These are phyloP conservation scores for Patella ulyssiponensis DNA, from an alignment of 2,888 invertebrate genomes.

Conservation along the genomic window DNA sequence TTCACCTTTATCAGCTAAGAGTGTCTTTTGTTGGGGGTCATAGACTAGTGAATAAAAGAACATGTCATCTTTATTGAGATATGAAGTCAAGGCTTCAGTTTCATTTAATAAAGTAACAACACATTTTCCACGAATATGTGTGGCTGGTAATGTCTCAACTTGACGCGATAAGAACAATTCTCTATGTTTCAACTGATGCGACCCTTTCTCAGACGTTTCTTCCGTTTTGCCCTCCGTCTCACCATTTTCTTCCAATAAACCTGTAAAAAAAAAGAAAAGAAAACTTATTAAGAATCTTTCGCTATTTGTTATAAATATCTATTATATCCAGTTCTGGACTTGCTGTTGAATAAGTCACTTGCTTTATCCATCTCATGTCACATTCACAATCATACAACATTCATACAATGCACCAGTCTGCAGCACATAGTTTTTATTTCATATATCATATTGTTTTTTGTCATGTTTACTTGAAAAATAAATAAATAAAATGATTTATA, in stretches of 20 bases:
- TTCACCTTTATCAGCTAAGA: constrained; percentile 97
- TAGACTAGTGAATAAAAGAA: constrained; percentile 99
- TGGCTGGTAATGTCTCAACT: constrained; percentile 97
- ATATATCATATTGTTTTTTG: too few relatives aligned
- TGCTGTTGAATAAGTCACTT: too few relatives aligned
- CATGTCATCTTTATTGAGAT: constrained; percentile 97
- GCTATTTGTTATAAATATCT: too few relatives aligned
- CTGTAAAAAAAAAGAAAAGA: not conserved
- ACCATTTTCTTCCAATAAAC: constrained; percentile 10
- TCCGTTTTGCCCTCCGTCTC: constrained; percentile 46
- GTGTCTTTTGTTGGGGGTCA: constrained; percentile 98
- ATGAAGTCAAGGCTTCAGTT: constrained; percentile 95
- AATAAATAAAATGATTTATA: too few relatives aligned
- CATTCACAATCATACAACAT: too few relatives aligned
- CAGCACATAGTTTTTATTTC: too few relatives aligned
- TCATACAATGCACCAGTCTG: too few relatives aligned
- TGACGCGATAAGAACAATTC: constrained; percentile 96
- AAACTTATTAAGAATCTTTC: too few relatives aligned
- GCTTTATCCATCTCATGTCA: too few relatives aligned
- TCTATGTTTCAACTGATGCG: constrained; percentile 96
- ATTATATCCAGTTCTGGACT: too few relatives aligned
- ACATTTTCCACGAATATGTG: constrained; percentile 99
- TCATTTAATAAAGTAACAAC: constrained; percentile 98
- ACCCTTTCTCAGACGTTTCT: constrained; percentile 76
- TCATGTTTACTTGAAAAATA: too few relatives aligned